A percentile compares a stretch with the other conserved stretches of the same genome.
These are phyloP conservation scores for Drosophila hydei DNA, from an alignment of 1,140 invertebrate species.

Conservation along the genomic window DNA sequence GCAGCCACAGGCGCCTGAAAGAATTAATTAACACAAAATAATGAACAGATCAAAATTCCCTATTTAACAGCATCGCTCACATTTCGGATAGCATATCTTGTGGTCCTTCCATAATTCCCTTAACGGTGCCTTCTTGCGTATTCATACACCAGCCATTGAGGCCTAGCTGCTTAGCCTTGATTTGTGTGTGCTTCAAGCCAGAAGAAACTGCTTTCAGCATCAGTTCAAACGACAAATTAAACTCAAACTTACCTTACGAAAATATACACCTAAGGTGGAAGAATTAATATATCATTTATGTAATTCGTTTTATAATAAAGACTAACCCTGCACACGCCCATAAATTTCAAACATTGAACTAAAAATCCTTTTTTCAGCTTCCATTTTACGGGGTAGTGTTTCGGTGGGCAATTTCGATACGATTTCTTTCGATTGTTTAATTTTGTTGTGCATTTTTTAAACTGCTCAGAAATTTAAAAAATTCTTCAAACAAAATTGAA, in stretches of 20 bases:
- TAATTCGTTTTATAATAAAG: no score
- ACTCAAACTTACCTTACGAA: constrained; percentile 46
- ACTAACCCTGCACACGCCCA: constrained; percentile 58
- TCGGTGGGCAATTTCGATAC: not conserved
- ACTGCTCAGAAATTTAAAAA: no score
- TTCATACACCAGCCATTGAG: constrained; percentile 68
- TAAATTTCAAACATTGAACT: constrained; percentile 55
- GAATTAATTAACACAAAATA: not conserved
- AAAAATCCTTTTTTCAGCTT: constrained; percentile 17
- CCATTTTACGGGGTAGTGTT: not conserved
- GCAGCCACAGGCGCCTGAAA: constrained; percentile 57
- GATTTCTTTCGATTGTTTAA: constrained; percentile 32
- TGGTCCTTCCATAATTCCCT: constrained; percentile 58
- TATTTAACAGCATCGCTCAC: constrained; percentile 20
- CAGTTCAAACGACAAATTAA: no score
- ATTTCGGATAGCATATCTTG: constrained; percentile 54
- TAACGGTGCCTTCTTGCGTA: constrained; percentile 54
- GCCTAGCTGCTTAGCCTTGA: constrained; percentile 51
- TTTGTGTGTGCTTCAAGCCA: constrained; percentile 45
- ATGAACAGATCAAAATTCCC: not conserved
- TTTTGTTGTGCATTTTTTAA: constrained; percentile 51
- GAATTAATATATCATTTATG: no score
- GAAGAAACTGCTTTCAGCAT: not conserved
- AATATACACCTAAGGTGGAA: constrained; percentile 41
- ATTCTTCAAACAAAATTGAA: not conserved